Evolutionary conservation across 1,140 invertebrate species (phyloP), one percentile per base, ranked within the genome.

Genomic region (Asobara japonica): DNA sequence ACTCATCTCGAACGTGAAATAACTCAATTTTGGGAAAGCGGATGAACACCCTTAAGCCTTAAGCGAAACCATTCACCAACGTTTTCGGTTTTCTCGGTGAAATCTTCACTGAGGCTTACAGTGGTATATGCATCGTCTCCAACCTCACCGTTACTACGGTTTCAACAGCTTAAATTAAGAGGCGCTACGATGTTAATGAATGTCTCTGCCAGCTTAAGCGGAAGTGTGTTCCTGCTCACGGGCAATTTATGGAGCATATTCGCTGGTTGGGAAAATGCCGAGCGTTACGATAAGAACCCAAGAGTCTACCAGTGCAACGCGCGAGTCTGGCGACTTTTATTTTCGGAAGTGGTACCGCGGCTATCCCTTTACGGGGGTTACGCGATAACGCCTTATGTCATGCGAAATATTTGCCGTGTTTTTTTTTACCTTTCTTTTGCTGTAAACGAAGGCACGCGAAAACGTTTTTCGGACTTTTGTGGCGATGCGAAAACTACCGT

Each of bases 181-280:
- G 65, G 41, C 66, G 36, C 60, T 73, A 56, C 66, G 64, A 73
- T 73, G 66, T 69, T 73, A 73, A 73, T 69, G 72, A 73, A 68
- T 71, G 69, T 71, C 62, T 62, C 62, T 65, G 69, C 38, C 69
- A 65, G 41, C 41, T 45, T 45, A 45, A 45, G 38, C 41, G 56
- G 45, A 51, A 30, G 33, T 61, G 25, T 41, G 65, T 30, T 29
- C 41, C 69, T 38, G 33, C 33, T 71, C 48, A 33, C 16, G 33
- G 36, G 27, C 33, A 71, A 71, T 71, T 71, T 71, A 71, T 71
- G 69, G 38, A 41, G 69, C 56, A 71, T 71, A 71, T 71, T 71
- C 69, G 60, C 30, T 45, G 10, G 10, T 45, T 33, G 41, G 60
- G 38, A 71, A 71, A 71, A 45, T 41, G 8, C 60, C 25, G 33